A percentile compares a stretch with the other conserved stretches of the same genome.
Conservation (phyloP, 2,888 invertebrate genomes). For the Alsophila aescularia region DNA sequence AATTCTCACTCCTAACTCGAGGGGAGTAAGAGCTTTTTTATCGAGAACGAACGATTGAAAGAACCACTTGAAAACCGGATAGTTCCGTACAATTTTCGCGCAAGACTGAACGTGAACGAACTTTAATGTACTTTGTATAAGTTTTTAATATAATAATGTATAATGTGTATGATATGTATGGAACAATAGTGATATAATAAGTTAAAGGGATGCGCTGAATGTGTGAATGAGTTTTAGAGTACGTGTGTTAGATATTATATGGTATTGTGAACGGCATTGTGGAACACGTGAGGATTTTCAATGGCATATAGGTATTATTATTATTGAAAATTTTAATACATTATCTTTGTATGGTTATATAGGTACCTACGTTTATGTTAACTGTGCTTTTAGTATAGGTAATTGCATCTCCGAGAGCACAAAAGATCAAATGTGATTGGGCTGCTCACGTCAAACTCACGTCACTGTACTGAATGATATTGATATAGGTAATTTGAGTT, state of each 20-base stretch:
- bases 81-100: slow-evolving; percentile 73
- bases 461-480: no score
- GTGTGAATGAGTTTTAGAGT: slow-evolving; percentile 43
- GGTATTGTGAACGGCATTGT: slow-evolving; percentile 32
- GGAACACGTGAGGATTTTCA: slow-evolving; percentile 35
- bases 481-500: no score
- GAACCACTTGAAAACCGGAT: slow-evolving; percentile 79
- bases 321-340: neutral
- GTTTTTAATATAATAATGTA: slow-evolving; percentile 77
- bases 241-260: slow-evolving; percentile 39
- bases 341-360: neutral
- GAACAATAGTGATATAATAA: slow-evolving; percentile 38
- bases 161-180: slow-evolving; percentile 38
- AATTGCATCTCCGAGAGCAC: neutral
- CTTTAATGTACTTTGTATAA: slow-evolving; percentile 72
- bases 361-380: neutral
- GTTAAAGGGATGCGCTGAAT: slow-evolving; percentile 23
- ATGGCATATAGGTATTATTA: slow-evolving; percentile 7
- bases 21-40: slow-evolving; percentile 19
- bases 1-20: slow-evolving; percentile 30
- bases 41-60: slow-evolving; percentile 22
- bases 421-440: no score
- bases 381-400: neutral
- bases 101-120: slow-evolving; percentile 67
- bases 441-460: no score